Evolutionary conservation across 2,888 invertebrate genomes (phyloP), one percentile per base, ranked within the genome.

Genomic region (Steinernema scapterisci): DNA sequence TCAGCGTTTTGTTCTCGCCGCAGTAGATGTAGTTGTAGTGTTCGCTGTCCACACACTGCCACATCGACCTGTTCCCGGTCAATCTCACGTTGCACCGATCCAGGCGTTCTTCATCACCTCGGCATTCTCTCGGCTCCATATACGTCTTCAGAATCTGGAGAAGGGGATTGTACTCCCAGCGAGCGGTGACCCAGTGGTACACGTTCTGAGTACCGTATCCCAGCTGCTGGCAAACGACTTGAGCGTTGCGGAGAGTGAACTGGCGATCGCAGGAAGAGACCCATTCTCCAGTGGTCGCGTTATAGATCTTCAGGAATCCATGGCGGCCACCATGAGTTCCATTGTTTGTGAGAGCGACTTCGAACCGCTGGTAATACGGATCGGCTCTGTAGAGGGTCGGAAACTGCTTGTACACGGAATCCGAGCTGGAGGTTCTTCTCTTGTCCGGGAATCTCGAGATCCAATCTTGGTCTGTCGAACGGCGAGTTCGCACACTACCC

Each of bases 211-310:
- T 92, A 88, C 95, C 94, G 85, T 92, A 93, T 9, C 95, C 95
- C 56, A 99, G 89, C 88, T 97, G 94, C 25, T 94, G 91, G 87
- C 99, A 99, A 0, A 96, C 95, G 0, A 97, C 86, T 72, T 74
- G 75, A 3, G 95, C 97, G 88, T 97, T 97, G 84, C 96, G 91
- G 88, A 97, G 95, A 0, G 96, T 96, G 88, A 99, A 99, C 76
- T 95, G 91, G 56, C 91, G 91, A 88, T 99, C 99, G 89, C 99
- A 99, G 89, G 97, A 92, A 0, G 97, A 95, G 45, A 96, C 93
- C 95, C 96, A 97, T 87, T 97, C 96, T 21, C 94, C 90, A 0
- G 96, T 95, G 0, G 99, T 97, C 81, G 91, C 91, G 86, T 99
- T 99, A 88, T 93, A 97, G 87, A 95, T 93, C 72, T 85, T 76